Evolutionary conservation across 2,888 invertebrate genomes (phyloP), one percentile per base, ranked within the genome.

Genomic region (Drosophila yooni): DNA sequence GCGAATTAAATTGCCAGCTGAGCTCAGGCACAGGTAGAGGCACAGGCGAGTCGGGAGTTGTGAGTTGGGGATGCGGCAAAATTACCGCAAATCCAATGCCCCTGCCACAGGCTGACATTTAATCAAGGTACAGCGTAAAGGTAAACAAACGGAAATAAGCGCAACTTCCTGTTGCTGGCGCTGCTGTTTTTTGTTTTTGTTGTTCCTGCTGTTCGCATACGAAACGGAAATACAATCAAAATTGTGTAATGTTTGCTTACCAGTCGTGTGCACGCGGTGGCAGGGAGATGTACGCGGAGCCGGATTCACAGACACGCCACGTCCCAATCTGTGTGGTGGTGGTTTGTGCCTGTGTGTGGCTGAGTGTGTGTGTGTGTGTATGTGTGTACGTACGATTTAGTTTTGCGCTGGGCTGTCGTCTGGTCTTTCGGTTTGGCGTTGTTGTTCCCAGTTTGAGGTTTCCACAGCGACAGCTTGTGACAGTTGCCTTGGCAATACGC

Each of bases 111-210:
- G 71, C 88, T 86, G 89, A 89, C 89, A 88, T 86, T 86, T 86
- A 86, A 86, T 86, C 85, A 86, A 86, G 88, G 85, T 74, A 82
- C 74, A 89, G 83, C 85, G 82, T 78, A 82, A 80, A 89, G 85
- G 89, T 90, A 87, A 87, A 87, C 82, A 87, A 90, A 88, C 89
- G 87, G 87, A 87, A 90, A 87, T 90, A 85, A 90, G 87, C 90
- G 89, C 89, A 90, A 82, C 87, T 87, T 87, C 87, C 87, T 81
- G 90, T 82, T 78, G 86, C 72, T 82, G 86, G 88, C 61, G 76
- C 69, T 81, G 88, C 56, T 64, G 54, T 50, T 67, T 31, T 36
- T 81, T 46, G 46, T 46, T 46, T 52, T 31, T 60, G 46, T 66
- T 69, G 67, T 71, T 72, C 61, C 54, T 74, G 78, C 62, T 80